Conservation (phyloP, 2,113 vertebrate genomes). For the Eulemur rufifrons region DNA sequence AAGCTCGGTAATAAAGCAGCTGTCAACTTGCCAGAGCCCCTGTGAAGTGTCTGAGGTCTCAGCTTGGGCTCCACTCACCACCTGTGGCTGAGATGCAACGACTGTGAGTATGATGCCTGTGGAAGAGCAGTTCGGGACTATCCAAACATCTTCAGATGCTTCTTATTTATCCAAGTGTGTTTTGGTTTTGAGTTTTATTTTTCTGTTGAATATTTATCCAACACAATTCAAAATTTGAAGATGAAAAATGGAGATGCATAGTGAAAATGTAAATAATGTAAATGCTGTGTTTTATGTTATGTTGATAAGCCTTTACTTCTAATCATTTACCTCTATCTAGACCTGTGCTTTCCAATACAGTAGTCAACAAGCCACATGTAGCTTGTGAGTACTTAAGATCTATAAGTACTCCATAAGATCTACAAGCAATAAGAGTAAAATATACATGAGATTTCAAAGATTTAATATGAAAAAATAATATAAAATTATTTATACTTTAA, state of each 20-base stretch:
- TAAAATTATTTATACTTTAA: neutral
- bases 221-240: neutral
- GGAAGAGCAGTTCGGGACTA: neutral
- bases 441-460: neutral
- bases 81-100: neutral
- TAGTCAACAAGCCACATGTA: neutral
- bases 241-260: neutral
- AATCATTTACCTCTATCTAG: neutral
- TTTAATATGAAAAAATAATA: neutral
- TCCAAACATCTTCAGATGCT: neutral
- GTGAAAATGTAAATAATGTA: neutral
- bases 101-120: rapidly evolving
- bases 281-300: neutral
- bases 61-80: neutral
- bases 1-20: neutral
- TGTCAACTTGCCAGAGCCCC: neutral
- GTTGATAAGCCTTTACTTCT: neutral
- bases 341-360: neutral
- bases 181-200: neutral
- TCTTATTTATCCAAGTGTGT: neutral
- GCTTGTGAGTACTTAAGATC: neutral
- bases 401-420: neutral
- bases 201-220: neutral
- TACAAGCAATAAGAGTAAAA: neutral
- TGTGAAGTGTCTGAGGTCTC: neutral